Base-by-base conservation (phyloP, 2,888 invertebrate genomes). In the Drosophila macrospina region DNA sequence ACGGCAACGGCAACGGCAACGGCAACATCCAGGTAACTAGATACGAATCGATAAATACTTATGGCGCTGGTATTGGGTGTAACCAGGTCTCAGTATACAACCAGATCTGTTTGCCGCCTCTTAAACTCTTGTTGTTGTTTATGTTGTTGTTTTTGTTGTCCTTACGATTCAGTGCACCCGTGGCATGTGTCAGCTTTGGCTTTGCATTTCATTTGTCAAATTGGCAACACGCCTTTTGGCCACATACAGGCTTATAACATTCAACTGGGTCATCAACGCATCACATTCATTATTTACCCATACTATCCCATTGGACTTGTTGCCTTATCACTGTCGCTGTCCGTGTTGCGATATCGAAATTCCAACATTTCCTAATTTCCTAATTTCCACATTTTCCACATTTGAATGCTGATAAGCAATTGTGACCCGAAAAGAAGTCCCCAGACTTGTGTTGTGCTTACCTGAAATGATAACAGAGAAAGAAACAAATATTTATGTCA, bases 111-210 rank as follows among this genome's bases (percentile, higher is more conserved):
- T 20, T 20, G 20, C 20, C 20, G 20, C 20, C 20, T 2, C 20
- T 20, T 20, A 20, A 20, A 20, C 20, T 20, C 20, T 20, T 20
- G 20, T 20, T 20, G 1, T 20, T 20, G 20, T 20, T 20, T 20
- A 2, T 20, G 20, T 30, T 30, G 15, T 30, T 30, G 15, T n/a
- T 28, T 6, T 11, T 51, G 32, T 6, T 26, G 24, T 52, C 61
- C 71, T 74, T 54, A 51, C 74, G 57, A 62, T 48, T 68, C 71
- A 55, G 57, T 74, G 75, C 78, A 81, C 66, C 63, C 44, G 50
- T 63, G 84, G 81, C 81, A 84, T 78, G 74, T 75, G 84, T 68
- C 81, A 59, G 69, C 30, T 74, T 48, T 51, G 42, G 60, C 59
- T 37, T 34, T 44, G 62, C 63, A 59, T 69, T 78, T 73, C 73